Evolutionary conservation across 1,140 invertebrate genomes (phyloP), one percentile per base, ranked within the genome.

Genomic region (Centruroides vittatus): DNA sequence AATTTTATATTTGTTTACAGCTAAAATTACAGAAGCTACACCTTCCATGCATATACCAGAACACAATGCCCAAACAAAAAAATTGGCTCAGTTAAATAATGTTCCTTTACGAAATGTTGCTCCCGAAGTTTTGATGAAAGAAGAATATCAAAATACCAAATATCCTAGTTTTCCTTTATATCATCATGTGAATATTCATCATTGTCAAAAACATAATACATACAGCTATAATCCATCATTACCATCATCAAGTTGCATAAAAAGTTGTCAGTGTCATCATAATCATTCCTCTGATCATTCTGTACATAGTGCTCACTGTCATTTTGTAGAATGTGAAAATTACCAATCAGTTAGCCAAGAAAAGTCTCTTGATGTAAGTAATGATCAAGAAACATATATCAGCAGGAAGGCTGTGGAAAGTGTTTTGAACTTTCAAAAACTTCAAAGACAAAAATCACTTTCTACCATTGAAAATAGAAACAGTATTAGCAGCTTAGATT

Each of bases 351-450:
- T 5, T 13, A 51, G 12, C 23, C 12, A 13, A 51, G 23, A 13
- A 34, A 34, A 34, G 8, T 10, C 10, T 34, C 6, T 13, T 6
- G 8, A 34, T 51, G 50, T 13, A 34, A 51, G 23, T 34, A 34
- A 34, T 13, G n/a, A 55, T 41, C 41, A 41, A 53, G 51, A 53
- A 47, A 60, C 64, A 12, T 92, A 92, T 68, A 87, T 89, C 41
- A 86, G 81, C 61, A 79, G 84, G 8, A 72, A 72, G 57, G 71
- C 72, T 52, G 76, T 78, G 0, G 74, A 76, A 61, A 75, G 66
- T 64, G 70, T 78, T 41, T 63, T 78, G 4, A 73, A 73, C 52
- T 68, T 70, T 8, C 76, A 77, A 63, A 69, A 70, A 35, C 61
- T 74, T n/a, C 65, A 70, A 56, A 57, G 68, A 13, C 68, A 69